These are phyloP conservation scores for Rhinogobio ventralis DNA, from an alignment of 2,797 vertebrate genomes.

Conservation along the genomic window DNA sequence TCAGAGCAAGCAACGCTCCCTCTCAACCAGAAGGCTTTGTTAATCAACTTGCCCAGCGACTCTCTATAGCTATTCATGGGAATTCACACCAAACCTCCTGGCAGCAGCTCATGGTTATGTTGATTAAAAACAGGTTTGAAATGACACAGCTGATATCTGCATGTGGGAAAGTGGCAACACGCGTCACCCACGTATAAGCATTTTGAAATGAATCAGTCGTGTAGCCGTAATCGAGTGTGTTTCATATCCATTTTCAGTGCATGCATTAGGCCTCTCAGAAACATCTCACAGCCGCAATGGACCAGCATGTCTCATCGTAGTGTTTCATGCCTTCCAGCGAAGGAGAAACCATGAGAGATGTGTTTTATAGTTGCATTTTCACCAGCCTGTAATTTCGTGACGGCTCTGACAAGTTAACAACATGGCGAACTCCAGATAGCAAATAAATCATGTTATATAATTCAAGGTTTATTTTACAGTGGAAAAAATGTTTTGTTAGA, in stretches of 20 bases:
- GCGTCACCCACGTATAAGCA: not conserved
- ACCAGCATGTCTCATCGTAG: not conserved
- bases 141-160: slow-evolving; percentile 30
- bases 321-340: not conserved
- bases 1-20: slow-evolving; percentile 36
- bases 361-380: not conserved
- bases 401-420: slow-evolving; percentile 4
- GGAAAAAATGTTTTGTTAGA: not conserved
- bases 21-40: slow-evolving; percentile 31
- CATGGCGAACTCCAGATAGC: not conserved
- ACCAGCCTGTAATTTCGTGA: slow-evolving; percentile 17
- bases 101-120: slow-evolving; percentile 1
- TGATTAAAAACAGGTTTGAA: slow-evolving; percentile 54
- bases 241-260: not conserved
- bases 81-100: slow-evolving; percentile 36
- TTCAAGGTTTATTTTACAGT: not conserved
- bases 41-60: slow-evolving; percentile 29
- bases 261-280: not conserved
- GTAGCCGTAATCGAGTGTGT: not conserved
- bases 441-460: slow-evolving; percentile 7
- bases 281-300: not conserved
- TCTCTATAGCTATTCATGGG: slow-evolving; percentile 29
- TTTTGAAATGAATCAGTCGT: not conserved
- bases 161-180: slow-evolving; percentile 42
- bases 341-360: not conserved